A percentile compares a stretch with the other conserved stretches of the same genome.
These are phyloP conservation scores for Digitonthophagus gazella DNA, from an alignment of 2,888 invertebrate genomes.

Conservation along the genomic window DNA sequence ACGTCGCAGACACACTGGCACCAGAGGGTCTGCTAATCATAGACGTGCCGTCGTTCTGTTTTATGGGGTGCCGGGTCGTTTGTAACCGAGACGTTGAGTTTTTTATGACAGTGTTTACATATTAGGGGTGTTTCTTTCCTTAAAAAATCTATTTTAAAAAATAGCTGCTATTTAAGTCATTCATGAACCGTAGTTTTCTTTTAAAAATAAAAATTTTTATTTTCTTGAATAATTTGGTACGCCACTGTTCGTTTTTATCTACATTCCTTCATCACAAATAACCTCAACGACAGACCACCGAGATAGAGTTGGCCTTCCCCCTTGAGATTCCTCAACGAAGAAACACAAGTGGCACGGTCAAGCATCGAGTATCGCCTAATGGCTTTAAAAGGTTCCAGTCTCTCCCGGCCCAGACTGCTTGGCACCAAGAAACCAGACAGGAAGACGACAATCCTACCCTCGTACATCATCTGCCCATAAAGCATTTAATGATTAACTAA, in stretches of 20 bases:
- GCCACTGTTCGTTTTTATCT: neutral
- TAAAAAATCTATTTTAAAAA: neutral
- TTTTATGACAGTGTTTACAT: neutral
- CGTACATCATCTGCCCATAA: slow-evolving; percentile 42
- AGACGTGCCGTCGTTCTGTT: slow-evolving; percentile 19
- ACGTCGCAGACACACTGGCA: slow-evolving; percentile 31
- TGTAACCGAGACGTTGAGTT: neutral
- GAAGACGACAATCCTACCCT: slow-evolving; percentile 45
- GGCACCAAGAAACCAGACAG: slow-evolving; percentile 47
- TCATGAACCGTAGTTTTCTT: too few relatives aligned
- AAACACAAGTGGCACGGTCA: slow-evolving; percentile 31
- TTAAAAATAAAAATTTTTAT: too few relatives aligned
- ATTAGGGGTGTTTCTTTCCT: neutral
- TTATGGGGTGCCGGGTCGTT: neutral
- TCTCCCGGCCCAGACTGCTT: slow-evolving; percentile 46
- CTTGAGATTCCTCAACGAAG: slow-evolving; percentile 1
- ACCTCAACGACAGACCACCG: neutral
- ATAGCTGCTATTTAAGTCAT: too few relatives aligned
- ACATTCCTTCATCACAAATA: neutral
- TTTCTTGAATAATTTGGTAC: neutral
- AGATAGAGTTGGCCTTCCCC: slow-evolving; percentile 9
- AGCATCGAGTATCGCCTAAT: slow-evolving; percentile 34
- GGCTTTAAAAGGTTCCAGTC: slow-evolving; percentile 16
- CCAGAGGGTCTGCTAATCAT: slow-evolving; percentile 20
- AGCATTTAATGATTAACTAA: slow-evolving; percentile 27